These are phyloP conservation scores for Amphipyra berbera DNA, from an alignment of 2,888 invertebrate genomes.

Conservation along the genomic window DNA sequence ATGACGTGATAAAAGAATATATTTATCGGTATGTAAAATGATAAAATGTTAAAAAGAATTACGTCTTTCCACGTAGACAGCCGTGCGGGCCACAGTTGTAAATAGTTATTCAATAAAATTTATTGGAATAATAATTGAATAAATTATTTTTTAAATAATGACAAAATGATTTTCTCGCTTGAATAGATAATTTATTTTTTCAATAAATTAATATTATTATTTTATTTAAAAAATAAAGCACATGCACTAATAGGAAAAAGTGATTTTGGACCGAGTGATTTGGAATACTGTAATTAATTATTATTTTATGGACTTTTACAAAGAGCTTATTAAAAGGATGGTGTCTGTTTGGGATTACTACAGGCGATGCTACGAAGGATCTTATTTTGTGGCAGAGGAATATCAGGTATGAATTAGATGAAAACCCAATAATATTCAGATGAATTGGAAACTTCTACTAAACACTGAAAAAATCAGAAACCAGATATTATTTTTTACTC, in stretches of 20 bases:
- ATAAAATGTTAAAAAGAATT: conserved; percentile 45
- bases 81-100: conserved; percentile 14
- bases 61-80: conserved; percentile 49
- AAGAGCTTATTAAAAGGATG: conserved; percentile 42
- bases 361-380: conserved; percentile 34
- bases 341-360: conserved; percentile 57
- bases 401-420: conserved; percentile 49
- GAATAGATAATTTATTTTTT: conserved; percentile 14
- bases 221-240: conserved; percentile 9
- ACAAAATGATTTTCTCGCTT: conserved; percentile 8
- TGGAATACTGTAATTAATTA: neutral
- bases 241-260: conserved; percentile 13
- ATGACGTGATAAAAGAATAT: conserved; percentile 50
- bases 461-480: too few species aligned
- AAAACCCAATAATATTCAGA: neutral
- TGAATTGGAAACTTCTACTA: too few species aligned
- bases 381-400: conserved; percentile 39
- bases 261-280: conserved; percentile 7
- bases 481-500: too few species aligned
- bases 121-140: conserved; percentile 8
- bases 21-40: conserved; percentile 42
- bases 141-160: neutral
- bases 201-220: neutral
- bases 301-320: conserved; percentile 10
- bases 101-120: conserved; percentile 14